These are phyloP conservation scores for Liodrosophila aerea DNA, from an alignment of 2,888 invertebrate genomes.

Conservation along the genomic window DNA sequence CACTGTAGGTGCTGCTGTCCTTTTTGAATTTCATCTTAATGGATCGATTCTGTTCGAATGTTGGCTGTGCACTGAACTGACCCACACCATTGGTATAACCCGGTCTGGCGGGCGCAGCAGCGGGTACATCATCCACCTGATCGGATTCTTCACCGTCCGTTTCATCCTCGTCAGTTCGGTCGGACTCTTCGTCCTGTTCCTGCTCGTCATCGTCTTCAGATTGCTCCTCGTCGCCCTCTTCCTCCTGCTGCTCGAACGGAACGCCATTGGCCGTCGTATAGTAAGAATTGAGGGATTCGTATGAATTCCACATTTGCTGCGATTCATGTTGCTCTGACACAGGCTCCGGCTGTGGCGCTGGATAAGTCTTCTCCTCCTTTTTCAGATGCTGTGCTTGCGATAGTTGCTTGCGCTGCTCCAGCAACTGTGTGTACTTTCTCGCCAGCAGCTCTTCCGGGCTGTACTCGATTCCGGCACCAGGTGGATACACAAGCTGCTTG, in stretches of 20 bases:
- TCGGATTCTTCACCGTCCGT: constrained; percentile 27
- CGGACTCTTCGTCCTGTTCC: constrained; percentile 23
- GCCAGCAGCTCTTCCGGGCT: constrained; percentile 81
- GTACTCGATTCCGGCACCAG: constrained; percentile 78
- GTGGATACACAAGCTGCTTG: constrained; percentile 80
- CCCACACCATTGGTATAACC: constrained; percentile 42
- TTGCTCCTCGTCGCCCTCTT: constrained; percentile 10
- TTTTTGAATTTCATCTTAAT: constrained; percentile 82
- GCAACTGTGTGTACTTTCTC: constrained; percentile 63
- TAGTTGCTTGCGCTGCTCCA: constrained; percentile 41
- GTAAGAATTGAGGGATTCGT: constrained; percentile 51
- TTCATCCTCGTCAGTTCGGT: constrained; percentile 30
- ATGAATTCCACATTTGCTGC: constrained; percentile 46
- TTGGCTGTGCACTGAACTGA: constrained; percentile 78
- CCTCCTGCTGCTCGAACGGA: constrained; percentile 37
- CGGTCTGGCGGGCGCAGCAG: constrained; percentile 22
- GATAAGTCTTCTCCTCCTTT: constrained; percentile 15
- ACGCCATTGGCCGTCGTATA: constrained; percentile 57
- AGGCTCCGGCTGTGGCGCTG: too few relatives aligned
- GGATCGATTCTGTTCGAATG: constrained; percentile 80
- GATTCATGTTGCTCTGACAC: constrained; percentile 30
- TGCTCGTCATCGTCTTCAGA: constrained; percentile 15
- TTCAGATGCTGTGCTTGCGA: constrained; percentile 5
- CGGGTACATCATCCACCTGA: constrained; percentile 28
- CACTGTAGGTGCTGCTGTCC: constrained; percentile 79